Percentiles rank a stretch among this genome's conserved stretches.
These are phyloP conservation scores for Melolontha melolontha DNA, from an alignment of 2,888 invertebrate genomes.

Conservation along the genomic window DNA sequence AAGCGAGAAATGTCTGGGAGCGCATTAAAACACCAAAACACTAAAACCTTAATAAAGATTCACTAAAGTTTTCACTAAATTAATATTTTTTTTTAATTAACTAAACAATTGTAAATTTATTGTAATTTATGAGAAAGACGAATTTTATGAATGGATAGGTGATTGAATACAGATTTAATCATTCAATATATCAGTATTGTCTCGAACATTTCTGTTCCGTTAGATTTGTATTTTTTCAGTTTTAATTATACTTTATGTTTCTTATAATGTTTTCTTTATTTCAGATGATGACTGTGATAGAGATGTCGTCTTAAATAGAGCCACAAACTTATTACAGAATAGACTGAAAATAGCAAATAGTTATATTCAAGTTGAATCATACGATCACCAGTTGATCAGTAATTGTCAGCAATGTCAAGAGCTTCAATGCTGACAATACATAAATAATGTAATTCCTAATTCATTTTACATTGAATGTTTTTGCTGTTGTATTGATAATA, in stretches of 20 bases:
- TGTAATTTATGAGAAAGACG: too few relatives aligned
- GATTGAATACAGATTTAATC: too few relatives aligned
- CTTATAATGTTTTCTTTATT: slow-evolving; percentile 45
- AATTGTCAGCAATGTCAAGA: slow-evolving; percentile 51
- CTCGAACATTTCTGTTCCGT: not conserved
- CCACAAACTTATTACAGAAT: slow-evolving; percentile 63
- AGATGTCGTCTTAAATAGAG: slow-evolving; percentile 65
- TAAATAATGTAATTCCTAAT: slow-evolving; percentile 9
- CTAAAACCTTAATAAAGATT: too few relatives aligned
- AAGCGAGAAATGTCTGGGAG: too few relatives aligned
- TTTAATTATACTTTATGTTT: not conserved
- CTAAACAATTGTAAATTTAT: too few relatives aligned
- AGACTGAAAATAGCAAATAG: slow-evolving; percentile 65
- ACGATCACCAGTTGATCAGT: slow-evolving; percentile 62
- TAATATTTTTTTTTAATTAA: too few relatives aligned
- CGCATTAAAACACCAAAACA: too few relatives aligned
- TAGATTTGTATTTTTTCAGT: not conserved
- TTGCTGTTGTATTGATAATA: slow-evolving; percentile 18
- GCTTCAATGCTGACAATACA: slow-evolving; percentile 44
- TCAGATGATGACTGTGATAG: slow-evolving; percentile 66
- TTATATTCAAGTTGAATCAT: slow-evolving; percentile 69
- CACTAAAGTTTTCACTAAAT: too few relatives aligned
- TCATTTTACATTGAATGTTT: slow-evolving; percentile 24
- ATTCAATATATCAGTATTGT: not conserved
- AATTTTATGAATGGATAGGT: too few relatives aligned